These are phyloP conservation scores for Xylocampa areola DNA, from an alignment of 2,888 invertebrate genomes.

Conservation along the genomic window DNA sequence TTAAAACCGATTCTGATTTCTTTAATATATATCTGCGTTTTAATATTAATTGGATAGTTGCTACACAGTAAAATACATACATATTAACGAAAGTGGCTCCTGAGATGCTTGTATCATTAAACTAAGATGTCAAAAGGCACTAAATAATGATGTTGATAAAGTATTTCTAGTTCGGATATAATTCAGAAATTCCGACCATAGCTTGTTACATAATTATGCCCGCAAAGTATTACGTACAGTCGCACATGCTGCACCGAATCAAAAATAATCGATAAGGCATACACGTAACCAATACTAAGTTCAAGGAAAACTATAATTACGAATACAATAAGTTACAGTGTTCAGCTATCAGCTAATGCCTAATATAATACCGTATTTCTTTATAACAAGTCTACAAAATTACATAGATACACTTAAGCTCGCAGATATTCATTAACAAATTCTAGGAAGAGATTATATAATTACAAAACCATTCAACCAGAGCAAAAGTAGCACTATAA, in stretches of 20 bases:
- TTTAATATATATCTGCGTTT: too few relatives aligned
- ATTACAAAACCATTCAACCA: constrained; percentile 16
- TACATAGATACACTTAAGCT: constrained; percentile 13
- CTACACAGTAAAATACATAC: too few relatives aligned
- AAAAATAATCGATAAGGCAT: constrained; percentile 28
- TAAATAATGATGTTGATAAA: background rate
- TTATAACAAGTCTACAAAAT: constrained; percentile 2
- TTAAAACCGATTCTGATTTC: too few relatives aligned
- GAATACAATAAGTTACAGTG: constrained; percentile 11
- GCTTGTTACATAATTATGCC: constrained; percentile 7
- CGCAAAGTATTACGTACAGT: constrained; percentile 8
- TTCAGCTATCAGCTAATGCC: background rate
- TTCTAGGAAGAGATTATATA: constrained; percentile 21
- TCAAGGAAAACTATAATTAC: constrained; percentile 36
- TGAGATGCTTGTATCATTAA: too few relatives aligned
- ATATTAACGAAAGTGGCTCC: too few relatives aligned
- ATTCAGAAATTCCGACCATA: background rate
- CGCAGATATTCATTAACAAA: background rate
- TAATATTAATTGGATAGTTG: too few relatives aligned
- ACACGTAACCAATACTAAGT: constrained; percentile 16
- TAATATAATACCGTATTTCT: constrained; percentile 11
- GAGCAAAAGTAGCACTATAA: constrained; percentile 7
- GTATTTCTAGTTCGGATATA: background rate
- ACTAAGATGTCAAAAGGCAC: too few relatives aligned
- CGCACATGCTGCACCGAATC: constrained; percentile 22